phyloP scores from a whole-genome alignment of 2,888 invertebrate species.

The Rhagophthalmus giganteus region DNA sequence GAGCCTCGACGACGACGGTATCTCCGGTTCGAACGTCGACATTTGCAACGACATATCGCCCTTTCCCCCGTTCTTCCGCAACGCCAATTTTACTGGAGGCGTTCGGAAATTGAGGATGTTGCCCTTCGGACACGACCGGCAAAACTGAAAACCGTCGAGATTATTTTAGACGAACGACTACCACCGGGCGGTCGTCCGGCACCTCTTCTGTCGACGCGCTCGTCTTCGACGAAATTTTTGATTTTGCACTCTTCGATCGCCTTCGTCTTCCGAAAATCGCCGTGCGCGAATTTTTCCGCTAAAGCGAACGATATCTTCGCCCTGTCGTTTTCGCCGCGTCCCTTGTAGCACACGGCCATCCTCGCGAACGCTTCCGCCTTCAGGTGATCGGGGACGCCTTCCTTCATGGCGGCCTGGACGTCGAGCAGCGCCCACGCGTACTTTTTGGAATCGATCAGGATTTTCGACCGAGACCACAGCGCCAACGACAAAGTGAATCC shows the following conservation, averaged over 20 bases:
- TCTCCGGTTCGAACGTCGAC: slow-evolving; percentile 69
- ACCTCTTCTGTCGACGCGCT: slow-evolving; percentile 31
- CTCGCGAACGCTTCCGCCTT: slow-evolving; percentile 70
- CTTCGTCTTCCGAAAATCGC: slow-evolving; percentile 54
- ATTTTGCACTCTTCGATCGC: slow-evolving; percentile 56
- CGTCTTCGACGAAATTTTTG: slow-evolving; percentile 31
- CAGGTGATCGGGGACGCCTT: slow-evolving; percentile 64
- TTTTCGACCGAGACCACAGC: slow-evolving; percentile 68
- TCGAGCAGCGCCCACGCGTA: slow-evolving; percentile 68
- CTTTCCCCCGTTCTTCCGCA: slow-evolving; percentile 63
- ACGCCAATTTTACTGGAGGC: slow-evolving; percentile 66
- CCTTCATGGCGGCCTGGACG: slow-evolving; percentile 66
- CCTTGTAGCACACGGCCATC: slow-evolving; percentile 71
- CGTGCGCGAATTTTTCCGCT: slow-evolving; percentile 62
- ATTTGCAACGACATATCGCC: slow-evolving; percentile 71
- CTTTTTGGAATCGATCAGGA: slow-evolving; percentile 62
- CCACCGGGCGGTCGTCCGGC: too few relatives aligned
- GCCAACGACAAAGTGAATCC: slow-evolving; percentile 68
- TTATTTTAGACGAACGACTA: too few relatives aligned
- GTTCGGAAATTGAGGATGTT: slow-evolving; percentile 53
- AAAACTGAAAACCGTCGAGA: slow-evolving; percentile 28
- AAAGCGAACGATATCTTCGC: slow-evolving; percentile 69
- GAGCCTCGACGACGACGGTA: slow-evolving; percentile 69
- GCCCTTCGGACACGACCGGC: slow-evolving; percentile 22
- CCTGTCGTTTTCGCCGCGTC: slow-evolving; percentile 62